A percentile compares a stretch with the other conserved stretches of the same genome.
These are phyloP conservation scores for Eretmocerus hayati DNA, from an alignment of 2,888 invertebrate genomes.

Conservation along the genomic window DNA sequence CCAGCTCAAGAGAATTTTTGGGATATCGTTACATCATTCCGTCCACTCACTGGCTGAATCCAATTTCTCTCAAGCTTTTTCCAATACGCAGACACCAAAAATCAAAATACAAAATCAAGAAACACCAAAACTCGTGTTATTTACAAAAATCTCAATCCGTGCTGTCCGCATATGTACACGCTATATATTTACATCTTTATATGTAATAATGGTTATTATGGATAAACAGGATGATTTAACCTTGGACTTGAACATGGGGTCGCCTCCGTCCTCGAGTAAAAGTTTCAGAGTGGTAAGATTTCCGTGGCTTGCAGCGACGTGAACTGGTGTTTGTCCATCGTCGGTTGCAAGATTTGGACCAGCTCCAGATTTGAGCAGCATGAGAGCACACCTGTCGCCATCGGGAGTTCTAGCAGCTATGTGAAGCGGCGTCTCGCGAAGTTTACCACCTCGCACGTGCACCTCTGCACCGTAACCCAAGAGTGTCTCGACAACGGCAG, in stretches of 20 bases:
- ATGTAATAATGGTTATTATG: too few relatives aligned
- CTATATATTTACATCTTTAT: too few relatives aligned
- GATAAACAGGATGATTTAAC: slow-evolving; percentile 47
- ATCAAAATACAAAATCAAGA: too few relatives aligned
- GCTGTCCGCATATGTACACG: too few relatives aligned
- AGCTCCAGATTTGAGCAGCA: slow-evolving; percentile 96
- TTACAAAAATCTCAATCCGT: too few relatives aligned
- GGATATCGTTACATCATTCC: too few relatives aligned
- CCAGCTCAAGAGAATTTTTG: too few relatives aligned
- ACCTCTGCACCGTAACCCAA: slow-evolving; percentile 98
- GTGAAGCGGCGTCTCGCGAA: slow-evolving; percentile 91
- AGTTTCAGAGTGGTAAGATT: slow-evolving; percentile 80
- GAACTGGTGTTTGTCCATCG: slow-evolving; percentile 95
- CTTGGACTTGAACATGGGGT: slow-evolving; percentile 86
- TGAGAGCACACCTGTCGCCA: slow-evolving; percentile 88
- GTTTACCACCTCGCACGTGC: slow-evolving; percentile 83
- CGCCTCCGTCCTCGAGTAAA: slow-evolving; percentile 88
- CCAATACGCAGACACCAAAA: too few relatives aligned
- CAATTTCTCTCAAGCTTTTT: too few relatives aligned
- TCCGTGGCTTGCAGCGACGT: slow-evolving; percentile 90
- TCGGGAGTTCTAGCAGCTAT: slow-evolving; percentile 92
- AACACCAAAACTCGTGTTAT: too few relatives aligned
- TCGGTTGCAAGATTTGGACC: slow-evolving; percentile 92
- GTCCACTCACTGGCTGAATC: too few relatives aligned
- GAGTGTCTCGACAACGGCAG: slow-evolving; percentile 90